These are phyloP conservation scores for Tragelaphus strepsiceros DNA, from an alignment of 2,113 vertebrate species.

Conservation along the genomic window DNA sequence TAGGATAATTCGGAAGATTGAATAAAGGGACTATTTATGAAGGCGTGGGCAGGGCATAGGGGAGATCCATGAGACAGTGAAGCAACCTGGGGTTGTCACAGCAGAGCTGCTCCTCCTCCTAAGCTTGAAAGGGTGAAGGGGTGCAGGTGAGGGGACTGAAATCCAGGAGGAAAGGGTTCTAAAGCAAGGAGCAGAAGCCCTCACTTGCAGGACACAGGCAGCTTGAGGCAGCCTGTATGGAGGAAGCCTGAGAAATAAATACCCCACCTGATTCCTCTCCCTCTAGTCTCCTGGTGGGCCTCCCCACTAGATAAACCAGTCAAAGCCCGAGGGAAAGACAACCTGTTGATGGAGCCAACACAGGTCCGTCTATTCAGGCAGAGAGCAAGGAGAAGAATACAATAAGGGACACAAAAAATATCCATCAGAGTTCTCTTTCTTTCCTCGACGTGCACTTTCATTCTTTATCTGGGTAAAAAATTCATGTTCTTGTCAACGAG, in stretches of 20 bases:
- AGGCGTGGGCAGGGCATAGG: not conserved
- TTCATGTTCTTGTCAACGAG: not conserved
- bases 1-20: slow-evolving; percentile 57
- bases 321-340: not conserved
- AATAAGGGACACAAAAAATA: not conserved
- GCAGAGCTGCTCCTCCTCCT: not conserved
- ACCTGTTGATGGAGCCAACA: not conserved
- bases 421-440: not conserved
- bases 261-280: not conserved
- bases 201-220: not conserved
- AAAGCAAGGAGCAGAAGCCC: not conserved
- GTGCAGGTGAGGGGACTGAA: not conserved
- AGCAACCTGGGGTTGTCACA: not conserved
- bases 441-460: not conserved
- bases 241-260: not conserved
- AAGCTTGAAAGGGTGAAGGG: not conserved
- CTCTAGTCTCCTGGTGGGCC: not conserved
- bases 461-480: not conserved
- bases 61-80: not conserved
- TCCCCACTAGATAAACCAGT: not conserved
- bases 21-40: slow-evolving; percentile 34
- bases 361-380: not conserved
- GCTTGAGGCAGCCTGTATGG: not conserved
- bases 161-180: not conserved
- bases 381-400: not conserved